phyloP scores from a whole-genome alignment of 2,113 vertebrate genomes.

The Gallinago paraguaiae region DNA sequence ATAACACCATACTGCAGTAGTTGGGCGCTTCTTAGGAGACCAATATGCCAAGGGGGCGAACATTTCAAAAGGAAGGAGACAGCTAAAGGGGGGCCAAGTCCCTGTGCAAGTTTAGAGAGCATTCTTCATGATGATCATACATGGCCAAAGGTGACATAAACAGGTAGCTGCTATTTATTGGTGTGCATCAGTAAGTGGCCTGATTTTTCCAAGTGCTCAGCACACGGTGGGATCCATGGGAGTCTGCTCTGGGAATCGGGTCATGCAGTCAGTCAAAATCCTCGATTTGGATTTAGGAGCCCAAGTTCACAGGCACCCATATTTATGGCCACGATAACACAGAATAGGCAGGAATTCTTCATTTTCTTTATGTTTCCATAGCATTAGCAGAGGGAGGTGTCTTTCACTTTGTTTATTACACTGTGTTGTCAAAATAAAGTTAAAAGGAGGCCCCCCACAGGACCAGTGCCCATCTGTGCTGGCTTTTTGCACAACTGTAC shows the following conservation, averaged over 20 bases:
- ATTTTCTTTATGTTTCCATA: not conserved
- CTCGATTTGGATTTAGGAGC: not conserved
- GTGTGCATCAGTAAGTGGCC: not conserved
- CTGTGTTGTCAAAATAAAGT: not conserved
- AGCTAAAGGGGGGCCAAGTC: constrained; percentile 29
- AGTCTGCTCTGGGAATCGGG: not conserved
- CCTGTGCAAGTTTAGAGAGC: constrained; percentile 38
- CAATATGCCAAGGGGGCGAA: constrained; percentile 14
- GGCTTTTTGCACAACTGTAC: not conserved
- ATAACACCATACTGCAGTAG: not conserved
- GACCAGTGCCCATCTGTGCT: not conserved
- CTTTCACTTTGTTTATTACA: not conserved
- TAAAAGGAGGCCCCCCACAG: not conserved
- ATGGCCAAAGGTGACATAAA: not conserved
- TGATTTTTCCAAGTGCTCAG: not conserved
- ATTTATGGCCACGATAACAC: not conserved
- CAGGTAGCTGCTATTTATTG: not conserved
- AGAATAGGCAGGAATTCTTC: not conserved
- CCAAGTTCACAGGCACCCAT: not conserved
- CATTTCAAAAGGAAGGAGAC: constrained; percentile 31
- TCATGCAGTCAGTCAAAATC: not conserved
- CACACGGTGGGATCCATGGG: fast-evolving
- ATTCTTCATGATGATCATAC: not conserved
- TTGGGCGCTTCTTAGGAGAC: not conserved
- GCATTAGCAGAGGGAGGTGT: not conserved